Percentiles rank a stretch among this genome's conserved stretches.
These are phyloP conservation scores for Nomia melanderi DNA, from an alignment of 1,140 invertebrate genomes.

Conservation along the genomic window DNA sequence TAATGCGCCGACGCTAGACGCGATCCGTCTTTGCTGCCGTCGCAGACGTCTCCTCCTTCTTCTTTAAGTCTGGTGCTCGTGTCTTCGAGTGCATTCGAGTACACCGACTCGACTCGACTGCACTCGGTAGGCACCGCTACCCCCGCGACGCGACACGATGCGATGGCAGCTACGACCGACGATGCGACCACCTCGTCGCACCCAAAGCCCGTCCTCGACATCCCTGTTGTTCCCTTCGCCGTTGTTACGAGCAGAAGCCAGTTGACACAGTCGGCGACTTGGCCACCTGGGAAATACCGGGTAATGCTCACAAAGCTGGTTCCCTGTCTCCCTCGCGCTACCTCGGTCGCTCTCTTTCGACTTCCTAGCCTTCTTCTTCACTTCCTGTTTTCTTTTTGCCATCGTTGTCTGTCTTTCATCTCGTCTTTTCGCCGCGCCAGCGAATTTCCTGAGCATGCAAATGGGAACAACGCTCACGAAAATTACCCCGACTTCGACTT, in stretches of 20 bases:
- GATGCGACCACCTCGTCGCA: conserved; percentile 15
- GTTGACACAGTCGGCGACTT: conserved; percentile 52
- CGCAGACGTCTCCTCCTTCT: background rate
- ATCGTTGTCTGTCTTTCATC: background rate
- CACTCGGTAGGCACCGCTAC: background rate
- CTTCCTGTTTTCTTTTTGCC: background rate
- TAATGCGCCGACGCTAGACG: conserved; percentile 48
- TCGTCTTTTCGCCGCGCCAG: too few relatives aligned
- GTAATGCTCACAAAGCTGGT: conserved; percentile 69
- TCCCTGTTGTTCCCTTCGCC: conserved; percentile 47
- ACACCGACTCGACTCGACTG: background rate
- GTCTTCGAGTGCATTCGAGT: background rate
- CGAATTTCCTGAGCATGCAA: too few relatives aligned
- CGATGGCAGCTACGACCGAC: conserved; percentile 10
- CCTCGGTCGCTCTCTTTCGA: background rate
- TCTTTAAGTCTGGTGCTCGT: background rate
- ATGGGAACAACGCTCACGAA: too few relatives aligned
- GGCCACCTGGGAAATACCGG: conserved; percentile 70
- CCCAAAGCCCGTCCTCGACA: conserved; percentile 15
- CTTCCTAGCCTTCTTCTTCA: background rate
- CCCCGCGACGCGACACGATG: background rate
- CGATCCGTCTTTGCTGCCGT: conserved; percentile 49
- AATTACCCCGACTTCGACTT: too few relatives aligned
- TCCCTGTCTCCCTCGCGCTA: background rate
- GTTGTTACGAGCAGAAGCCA: conserved; percentile 49